Base-by-base conservation (phyloP, 2,113 vertebrate species). In the Rafetus swinhoei region DNA sequence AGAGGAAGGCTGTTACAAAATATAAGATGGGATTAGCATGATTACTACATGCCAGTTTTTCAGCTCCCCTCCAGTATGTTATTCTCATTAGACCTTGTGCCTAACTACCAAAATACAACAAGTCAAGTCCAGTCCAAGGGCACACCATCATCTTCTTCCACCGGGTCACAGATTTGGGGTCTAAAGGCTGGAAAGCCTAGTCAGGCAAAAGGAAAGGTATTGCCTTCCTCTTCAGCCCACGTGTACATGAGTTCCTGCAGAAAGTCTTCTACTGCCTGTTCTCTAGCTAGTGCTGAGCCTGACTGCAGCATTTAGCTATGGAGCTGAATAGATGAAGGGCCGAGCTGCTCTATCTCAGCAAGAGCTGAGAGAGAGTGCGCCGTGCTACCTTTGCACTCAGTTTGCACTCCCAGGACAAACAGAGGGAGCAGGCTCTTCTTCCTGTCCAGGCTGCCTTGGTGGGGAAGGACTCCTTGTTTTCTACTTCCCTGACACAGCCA, bases 351-450 rank as follows among this genome's bases (percentile, higher is more conserved):
- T 55, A 9, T 77, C 55, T 35, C 74, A 81, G 52, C 1, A 0
- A 1, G 9, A 22, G 55, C 25, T 27, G 55, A 81, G 35, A 35
- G n/a, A 25, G 19, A 29, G 14, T 59, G 72, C 52, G 27, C 15
- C 45, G 1, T 2, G 14, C 32, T 88, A 69, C 69, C 52, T 88
- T 81, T 52, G 14, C 25, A 39, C 16, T 18, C 69, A 32, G 3
- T 79, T 79, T 90, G 22, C 76, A 27, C 3, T 79, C 57, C 57
- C 11, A 79, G 80, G n/a, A 14, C 9, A 62, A 8, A 21, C 35
- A 74, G n/a, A 0, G 6, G 29, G 39, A 32, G 0, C 0, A 18
- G n/a, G 29, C 86, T 55, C 0, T 3, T 21, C 18, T 14, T 15
- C 50, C 12, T 19, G 25, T 25, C 84, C 74, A 77, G 81, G 39